A percentile compares a stretch with the other conserved stretches of the same genome.
These are phyloP conservation scores for Steatornis caripensis DNA, from an alignment of 2,113 vertebrate genomes.

Conservation along the genomic window DNA sequence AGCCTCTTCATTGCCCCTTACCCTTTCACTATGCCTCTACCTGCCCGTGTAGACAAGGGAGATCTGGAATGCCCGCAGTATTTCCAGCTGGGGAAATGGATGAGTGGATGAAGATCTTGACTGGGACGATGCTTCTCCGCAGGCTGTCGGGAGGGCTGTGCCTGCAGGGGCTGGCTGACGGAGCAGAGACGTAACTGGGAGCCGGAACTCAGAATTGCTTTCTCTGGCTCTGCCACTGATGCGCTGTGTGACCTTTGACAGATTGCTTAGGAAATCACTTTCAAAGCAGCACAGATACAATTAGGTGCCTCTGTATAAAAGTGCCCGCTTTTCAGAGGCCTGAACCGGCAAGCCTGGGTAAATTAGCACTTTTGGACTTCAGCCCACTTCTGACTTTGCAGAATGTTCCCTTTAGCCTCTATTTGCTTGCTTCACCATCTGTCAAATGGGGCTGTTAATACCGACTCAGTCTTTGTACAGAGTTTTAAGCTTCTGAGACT, in stretches of 20 bases:
- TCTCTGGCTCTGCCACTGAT: neutral
- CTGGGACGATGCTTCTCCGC: neutral
- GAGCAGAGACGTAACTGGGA: neutral
- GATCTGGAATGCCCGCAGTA: neutral
- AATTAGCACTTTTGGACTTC: constrained; percentile 30
- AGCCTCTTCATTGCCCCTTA: neutral
- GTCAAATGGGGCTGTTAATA: constrained; percentile 26
- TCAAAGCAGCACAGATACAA: neutral
- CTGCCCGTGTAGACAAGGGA: accelerated
- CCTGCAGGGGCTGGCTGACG: neutral
- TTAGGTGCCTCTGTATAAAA: neutral
- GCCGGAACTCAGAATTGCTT: neutral
- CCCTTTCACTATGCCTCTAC: neutral
- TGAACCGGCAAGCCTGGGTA: neutral
- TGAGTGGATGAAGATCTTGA: neutral
- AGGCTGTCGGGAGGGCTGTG: neutral
- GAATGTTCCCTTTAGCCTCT: constrained; percentile 20
- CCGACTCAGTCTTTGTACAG: constrained; percentile 1
- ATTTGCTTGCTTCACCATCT: constrained; percentile 43
- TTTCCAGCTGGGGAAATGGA: neutral
- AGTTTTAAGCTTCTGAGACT: constrained; percentile 16
- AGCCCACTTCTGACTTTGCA: constrained; percentile 41
- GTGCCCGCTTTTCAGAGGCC: neutral
- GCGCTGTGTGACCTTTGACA: neutral
- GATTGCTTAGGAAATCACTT: constrained; percentile 15